Evolutionary conservation across 2,797 vertebrate species (phyloP).

Genomic region (Xiphorhynchus erythropygius): DNA sequence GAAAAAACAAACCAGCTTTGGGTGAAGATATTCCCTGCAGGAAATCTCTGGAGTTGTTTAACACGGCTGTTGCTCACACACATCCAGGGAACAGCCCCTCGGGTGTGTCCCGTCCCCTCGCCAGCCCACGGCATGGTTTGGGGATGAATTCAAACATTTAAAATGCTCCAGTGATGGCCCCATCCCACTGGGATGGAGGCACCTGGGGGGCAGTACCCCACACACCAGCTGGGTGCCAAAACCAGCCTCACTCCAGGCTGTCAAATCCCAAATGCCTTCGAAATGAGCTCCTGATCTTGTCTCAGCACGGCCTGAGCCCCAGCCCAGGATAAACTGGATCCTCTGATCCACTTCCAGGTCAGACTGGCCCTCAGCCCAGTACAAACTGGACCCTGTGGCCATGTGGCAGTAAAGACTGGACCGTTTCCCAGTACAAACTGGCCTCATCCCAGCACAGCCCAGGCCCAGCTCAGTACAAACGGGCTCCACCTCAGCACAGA

Average conservation of each 20-base stretch:
- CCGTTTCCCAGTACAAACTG: neutral
- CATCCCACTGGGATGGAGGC: fast-evolving
- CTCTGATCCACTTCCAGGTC: neutral
- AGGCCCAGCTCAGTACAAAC: neutral
- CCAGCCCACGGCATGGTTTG: fast-evolving
- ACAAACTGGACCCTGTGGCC: neutral
- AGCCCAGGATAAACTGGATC: neutral
- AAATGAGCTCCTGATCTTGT: neutral
- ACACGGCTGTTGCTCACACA: fast-evolving
- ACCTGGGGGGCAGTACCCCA: neutral
- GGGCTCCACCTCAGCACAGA: neutral
- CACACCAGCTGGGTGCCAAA: neutral
- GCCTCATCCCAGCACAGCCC: neutral
- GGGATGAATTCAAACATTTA: neutral
- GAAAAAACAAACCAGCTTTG: neutral
- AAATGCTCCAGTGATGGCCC: neutral
- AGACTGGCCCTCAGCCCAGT: neutral
- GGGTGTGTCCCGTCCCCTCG: neutral
- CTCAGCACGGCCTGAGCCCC: neutral
- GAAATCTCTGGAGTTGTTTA: neutral
- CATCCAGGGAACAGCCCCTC: neutral
- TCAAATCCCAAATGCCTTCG: fast-evolving
- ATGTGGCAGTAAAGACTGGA: neutral
- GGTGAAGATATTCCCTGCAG: neutral
- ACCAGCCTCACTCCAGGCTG: neutral